Evolutionary conservation across 2,888 invertebrate genomes (phyloP).

Genomic region (Drosophila neutralis): DNA sequence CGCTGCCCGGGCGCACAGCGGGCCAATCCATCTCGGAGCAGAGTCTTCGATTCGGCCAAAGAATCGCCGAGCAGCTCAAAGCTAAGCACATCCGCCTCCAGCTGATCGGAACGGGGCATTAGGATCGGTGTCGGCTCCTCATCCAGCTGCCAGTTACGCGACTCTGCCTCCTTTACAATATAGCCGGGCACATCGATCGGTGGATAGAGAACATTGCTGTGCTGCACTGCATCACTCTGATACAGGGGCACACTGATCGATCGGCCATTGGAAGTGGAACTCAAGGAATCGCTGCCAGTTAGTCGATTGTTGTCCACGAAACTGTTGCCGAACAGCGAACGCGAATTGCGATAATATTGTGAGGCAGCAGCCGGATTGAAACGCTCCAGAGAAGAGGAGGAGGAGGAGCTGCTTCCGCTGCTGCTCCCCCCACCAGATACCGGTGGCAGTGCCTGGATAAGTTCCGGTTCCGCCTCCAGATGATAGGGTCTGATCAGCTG

Average conservation of each 20-base stretch:
- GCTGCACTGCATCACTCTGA: constrained; percentile 67
- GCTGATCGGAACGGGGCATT: constrained; percentile 55
- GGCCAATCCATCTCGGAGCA: constrained; percentile 88
- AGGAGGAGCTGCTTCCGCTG: constrained; percentile 38
- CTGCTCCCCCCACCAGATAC: constrained; percentile 41
- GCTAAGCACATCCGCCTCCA: constrained; percentile 78
- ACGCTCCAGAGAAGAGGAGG: constrained; percentile 62
- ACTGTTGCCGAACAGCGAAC: constrained; percentile 72
- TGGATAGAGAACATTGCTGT: constrained; percentile 68
- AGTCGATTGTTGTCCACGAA: constrained; percentile 76
- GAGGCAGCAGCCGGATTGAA: constrained; percentile 59
- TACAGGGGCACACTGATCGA: constrained; percentile 71
- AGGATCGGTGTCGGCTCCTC: constrained; percentile 70
- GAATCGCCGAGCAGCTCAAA: constrained; percentile 71
- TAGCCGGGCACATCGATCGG: constrained; percentile 78
- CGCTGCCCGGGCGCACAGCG: constrained; percentile 91
- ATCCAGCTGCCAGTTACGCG: constrained; percentile 69
- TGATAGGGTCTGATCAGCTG: constrained; percentile 83
- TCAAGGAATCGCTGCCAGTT: background rate
- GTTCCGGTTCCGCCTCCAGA: constrained; percentile 82
- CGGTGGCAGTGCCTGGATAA: constrained; percentile 82
- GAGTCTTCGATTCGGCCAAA: constrained; percentile 83
- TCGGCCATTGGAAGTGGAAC: constrained; percentile 35
- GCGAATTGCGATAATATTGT: constrained; percentile 78
- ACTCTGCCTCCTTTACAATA: constrained; percentile 54